Evolutionary conservation across 2,797 vertebrate genomes (phyloP).

Genomic region (Sebastolobus altivelis): DNA sequence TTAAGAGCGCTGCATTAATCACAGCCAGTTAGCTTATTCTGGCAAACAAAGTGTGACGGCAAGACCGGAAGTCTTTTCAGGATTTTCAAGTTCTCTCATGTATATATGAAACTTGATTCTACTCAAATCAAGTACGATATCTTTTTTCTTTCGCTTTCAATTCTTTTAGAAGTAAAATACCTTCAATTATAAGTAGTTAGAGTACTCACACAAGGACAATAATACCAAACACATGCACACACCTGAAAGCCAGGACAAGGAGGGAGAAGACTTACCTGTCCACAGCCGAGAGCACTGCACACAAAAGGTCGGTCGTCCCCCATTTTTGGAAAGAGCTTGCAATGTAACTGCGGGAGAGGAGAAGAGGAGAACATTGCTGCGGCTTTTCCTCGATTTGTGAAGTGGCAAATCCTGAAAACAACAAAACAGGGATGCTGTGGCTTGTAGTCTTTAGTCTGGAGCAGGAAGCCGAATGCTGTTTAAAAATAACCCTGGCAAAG

Average conservation of each 20-base stretch:
- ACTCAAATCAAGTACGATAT: conserved; percentile 4
- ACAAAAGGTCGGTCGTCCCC: conserved; percentile 99
- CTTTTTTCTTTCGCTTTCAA: background rate
- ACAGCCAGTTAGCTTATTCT: conserved; percentile 12
- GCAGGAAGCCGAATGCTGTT: conserved; percentile 82
- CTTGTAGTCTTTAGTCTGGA: conserved; percentile 78
- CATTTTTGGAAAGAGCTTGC: conserved; percentile 92
- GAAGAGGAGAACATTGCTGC: conserved; percentile 86
- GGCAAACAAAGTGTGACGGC: background rate
- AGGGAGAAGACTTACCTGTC: conserved; percentile 91
- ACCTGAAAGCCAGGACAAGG: conserved; percentile 57
- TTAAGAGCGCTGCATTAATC: conserved; percentile 37
- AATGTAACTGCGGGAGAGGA: conserved; percentile 86
- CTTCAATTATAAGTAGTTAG: background rate
- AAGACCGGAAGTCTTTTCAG: background rate
- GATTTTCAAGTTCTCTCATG: background rate
- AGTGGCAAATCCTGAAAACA: conserved; percentile 72
- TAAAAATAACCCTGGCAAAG: conserved; percentile 86
- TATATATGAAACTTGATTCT: background rate
- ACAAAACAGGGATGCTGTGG: conserved; percentile 82
- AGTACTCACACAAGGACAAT: conserved; percentile 14
- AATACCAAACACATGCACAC: conserved; percentile 20
- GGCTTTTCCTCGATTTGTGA: conserved; percentile 62
- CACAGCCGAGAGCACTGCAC: conserved; percentile 95
- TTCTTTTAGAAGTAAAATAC: background rate